Evolutionary conservation across 1,140 invertebrate species (phyloP).

Genomic region (Papilio xuthus): DNA sequence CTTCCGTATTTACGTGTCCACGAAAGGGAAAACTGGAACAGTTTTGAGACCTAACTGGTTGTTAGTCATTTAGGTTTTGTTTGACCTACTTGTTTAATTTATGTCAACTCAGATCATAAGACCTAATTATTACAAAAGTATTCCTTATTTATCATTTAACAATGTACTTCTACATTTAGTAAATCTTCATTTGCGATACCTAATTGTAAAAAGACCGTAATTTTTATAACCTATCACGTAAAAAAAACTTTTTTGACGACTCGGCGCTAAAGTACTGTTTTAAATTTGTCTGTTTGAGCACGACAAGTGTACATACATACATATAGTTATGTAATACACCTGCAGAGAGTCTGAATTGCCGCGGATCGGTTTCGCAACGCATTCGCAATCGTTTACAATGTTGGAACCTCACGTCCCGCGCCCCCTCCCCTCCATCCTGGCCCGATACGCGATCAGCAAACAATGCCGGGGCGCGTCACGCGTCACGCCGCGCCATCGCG

Average conservation of each 20-base stretch:
- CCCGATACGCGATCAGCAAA: conserved; percentile 18
- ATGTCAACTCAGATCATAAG: neutral
- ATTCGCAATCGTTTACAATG: conserved; percentile 33
- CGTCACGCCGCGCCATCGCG: neutral
- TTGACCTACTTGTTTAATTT: conserved; percentile 16
- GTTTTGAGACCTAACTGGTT: conserved; percentile 34
- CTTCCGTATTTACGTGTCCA: conserved; percentile 57
- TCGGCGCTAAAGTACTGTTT: neutral
- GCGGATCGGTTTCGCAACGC: conserved; percentile 27
- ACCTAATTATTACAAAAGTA: neutral
- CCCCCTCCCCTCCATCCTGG: neutral
- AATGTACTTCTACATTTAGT: no score
- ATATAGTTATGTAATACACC: conserved; percentile 18
- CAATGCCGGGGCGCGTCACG: conserved; percentile 29
- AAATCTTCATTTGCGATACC: neutral
- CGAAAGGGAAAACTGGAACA: conserved; percentile 37
- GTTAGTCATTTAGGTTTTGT: conserved; percentile 5
- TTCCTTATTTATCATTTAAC: no score
- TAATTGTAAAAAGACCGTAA: neutral
- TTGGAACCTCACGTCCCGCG: neutral
- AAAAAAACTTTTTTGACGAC: neutral
- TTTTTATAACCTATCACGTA: neutral
- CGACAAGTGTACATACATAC: neutral
- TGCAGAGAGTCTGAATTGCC: conserved; percentile 15
- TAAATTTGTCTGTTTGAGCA: neutral